These are phyloP conservation scores for Campaea margaritaria DNA, from an alignment of 2,888 invertebrate genomes.

Conservation along the genomic window DNA sequence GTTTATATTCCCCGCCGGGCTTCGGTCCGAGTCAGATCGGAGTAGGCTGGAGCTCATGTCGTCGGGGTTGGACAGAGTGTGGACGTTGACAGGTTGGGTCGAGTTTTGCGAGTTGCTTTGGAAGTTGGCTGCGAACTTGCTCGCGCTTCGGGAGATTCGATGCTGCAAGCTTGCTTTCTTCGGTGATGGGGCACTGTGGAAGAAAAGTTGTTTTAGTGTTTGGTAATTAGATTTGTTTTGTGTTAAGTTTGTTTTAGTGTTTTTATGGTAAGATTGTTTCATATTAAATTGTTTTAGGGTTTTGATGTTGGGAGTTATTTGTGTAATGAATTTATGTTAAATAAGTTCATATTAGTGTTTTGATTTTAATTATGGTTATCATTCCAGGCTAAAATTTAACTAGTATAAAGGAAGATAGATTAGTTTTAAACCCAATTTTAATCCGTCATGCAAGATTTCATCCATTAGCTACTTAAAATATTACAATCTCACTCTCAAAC, in stretches of 20 bases:
- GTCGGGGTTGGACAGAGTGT: slow-evolving; percentile 86
- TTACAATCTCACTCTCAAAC: background rate
- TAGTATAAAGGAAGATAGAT: no score
- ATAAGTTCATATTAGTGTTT: background rate
- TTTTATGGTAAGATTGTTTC: slow-evolving; percentile 23
- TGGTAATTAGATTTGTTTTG: background rate
- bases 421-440: no score
- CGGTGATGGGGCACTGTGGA: slow-evolving; percentile 73
- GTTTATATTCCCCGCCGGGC: slow-evolving; percentile 76
- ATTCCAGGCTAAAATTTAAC: no score
- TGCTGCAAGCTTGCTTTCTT: slow-evolving; percentile 78
- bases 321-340: background rate
- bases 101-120: slow-evolving; percentile 69
- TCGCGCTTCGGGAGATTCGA: slow-evolving; percentile 75
- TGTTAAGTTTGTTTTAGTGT: slow-evolving; percentile 5
- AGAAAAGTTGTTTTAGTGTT: slow-evolving; percentile 26
- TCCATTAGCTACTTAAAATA: no score
- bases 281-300: no score
- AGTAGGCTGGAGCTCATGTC: slow-evolving; percentile 90
- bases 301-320: background rate
- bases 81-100: slow-evolving; percentile 73
- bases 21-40: slow-evolving; percentile 80
- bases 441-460: no score
- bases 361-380: background rate
- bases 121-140: slow-evolving; percentile 78